These are phyloP conservation scores for Gryllus bimaculatus DNA, from an alignment of 1,140 invertebrate genomes.

Conservation along the genomic window DNA sequence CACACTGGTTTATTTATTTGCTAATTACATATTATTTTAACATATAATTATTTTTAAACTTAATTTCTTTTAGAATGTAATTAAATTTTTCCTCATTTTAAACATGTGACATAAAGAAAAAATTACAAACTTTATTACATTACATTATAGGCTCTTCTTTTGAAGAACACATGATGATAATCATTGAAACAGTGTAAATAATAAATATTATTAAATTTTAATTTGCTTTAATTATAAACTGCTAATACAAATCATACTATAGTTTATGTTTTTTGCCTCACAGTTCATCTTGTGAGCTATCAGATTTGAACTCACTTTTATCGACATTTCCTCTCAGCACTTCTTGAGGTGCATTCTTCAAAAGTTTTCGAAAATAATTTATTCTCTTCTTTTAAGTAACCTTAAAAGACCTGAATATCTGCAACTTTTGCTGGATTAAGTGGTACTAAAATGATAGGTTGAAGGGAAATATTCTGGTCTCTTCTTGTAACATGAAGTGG, in stretches of 20 bases:
- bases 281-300: neutral
- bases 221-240: neutral
- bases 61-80: neutral
- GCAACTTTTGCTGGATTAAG: neutral
- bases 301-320: neutral
- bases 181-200: neutral
- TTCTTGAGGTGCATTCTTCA: neutral
- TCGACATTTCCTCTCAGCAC: neutral
- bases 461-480: neutral
- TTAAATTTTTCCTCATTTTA: neutral
- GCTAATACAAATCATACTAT: neutral
- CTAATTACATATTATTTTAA: neutral
- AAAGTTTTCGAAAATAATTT: neutral
- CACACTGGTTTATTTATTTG: neutral
- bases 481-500: too few relatives aligned
- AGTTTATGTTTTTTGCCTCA: neutral
- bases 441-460: neutral
- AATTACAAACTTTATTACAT: neutral
- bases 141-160: neutral
- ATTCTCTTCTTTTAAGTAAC: neutral
- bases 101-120: neutral
- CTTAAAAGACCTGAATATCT: neutral
- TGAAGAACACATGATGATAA: neutral
- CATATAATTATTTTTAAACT: conserved; percentile 1
- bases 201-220: neutral